A percentile compares a stretch with the other conserved stretches of the same genome.
Conservation (phyloP, 2,797 vertebrate species). For the Poliocrania exsul region DNA sequence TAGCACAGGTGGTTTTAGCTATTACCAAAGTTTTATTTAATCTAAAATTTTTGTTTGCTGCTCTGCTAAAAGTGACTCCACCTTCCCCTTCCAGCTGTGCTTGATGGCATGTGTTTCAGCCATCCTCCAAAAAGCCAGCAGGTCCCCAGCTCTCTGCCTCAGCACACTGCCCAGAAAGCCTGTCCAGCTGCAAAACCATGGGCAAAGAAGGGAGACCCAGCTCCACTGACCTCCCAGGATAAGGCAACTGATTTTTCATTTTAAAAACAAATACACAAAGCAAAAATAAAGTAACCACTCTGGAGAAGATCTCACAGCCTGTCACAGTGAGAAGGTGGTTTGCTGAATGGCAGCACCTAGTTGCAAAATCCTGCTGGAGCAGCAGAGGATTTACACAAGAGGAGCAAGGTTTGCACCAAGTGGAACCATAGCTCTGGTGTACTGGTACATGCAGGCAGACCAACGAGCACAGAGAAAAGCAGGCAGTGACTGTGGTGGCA, state of each 20-base stretch:
- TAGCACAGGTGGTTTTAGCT: background rate
- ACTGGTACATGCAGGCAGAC: background rate
- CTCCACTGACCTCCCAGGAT: background rate
- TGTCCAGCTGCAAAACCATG: background rate
- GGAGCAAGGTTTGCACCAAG: background rate
- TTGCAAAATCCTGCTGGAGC: background rate
- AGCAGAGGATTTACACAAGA: background rate
- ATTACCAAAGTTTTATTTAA: background rate
- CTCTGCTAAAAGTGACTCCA: background rate
- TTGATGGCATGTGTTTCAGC: background rate
- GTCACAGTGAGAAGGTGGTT: fast-evolving
- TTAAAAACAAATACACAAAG: background rate
- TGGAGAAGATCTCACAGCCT: fast-evolving
- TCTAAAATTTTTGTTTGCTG: background rate
- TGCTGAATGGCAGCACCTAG: fast-evolving
- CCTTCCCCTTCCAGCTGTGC: background rate
- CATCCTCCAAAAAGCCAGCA: fast-evolving
- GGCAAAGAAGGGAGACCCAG: background rate
- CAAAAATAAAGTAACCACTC: background rate
- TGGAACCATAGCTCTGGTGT: fast-evolving
- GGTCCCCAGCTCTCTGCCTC: background rate
- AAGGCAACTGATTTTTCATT: background rate
- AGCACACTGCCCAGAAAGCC: background rate
- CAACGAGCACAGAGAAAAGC: background rate
- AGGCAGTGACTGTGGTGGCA: background rate